Percentiles rank a stretch among this genome's conserved stretches.
Conservation (phyloP, 2,797 vertebrate genomes). For the Melanogrammus aeglefinus region DNA sequence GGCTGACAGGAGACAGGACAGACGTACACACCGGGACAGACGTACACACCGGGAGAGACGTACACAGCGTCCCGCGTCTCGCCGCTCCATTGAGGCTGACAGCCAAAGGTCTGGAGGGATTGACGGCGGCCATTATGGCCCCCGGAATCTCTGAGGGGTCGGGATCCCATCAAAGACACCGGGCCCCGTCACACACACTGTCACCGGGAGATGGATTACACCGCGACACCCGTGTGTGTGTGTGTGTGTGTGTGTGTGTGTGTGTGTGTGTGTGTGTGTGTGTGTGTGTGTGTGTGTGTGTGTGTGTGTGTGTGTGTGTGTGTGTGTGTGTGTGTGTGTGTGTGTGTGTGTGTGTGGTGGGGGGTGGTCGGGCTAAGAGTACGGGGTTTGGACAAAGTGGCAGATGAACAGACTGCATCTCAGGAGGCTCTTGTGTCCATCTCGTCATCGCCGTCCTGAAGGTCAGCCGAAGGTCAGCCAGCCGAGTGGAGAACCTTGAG, state of each 20-base stretch:
- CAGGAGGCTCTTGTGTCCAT: not conserved
- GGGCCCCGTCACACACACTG: slow-evolving; percentile 38
- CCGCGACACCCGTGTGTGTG: slow-evolving; percentile 22
- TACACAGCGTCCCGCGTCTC: too few species aligned
- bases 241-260: slow-evolving; percentile 31
- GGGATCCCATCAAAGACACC: slow-evolving; percentile 60
- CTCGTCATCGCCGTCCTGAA: not conserved
- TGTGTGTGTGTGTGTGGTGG: too few species aligned
- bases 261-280: too few species aligned
- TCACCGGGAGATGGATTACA: slow-evolving; percentile 68
- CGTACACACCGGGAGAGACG: too few species aligned
- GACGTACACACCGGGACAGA: too few species aligned
- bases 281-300: too few species aligned
- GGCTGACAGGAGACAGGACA: slow-evolving; percentile 30
- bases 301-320: slow-evolving; percentile 31
- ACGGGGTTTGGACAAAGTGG: too few species aligned
- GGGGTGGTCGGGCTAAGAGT: too few species aligned
- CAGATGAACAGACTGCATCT: not conserved
- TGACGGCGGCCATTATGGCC: slow-evolving; percentile 49
- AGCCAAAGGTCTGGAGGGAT: slow-evolving; percentile 41
- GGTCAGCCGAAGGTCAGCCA: not conserved
- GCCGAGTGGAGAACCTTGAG: too few species aligned
- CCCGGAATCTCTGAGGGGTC: slow-evolving; percentile 28
- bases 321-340: too few species aligned
- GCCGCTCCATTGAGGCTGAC: slow-evolving; percentile 28